phyloP scores from a whole-genome alignment of 2,797 vertebrate genomes.

The Echeneis naucrates region DNA sequence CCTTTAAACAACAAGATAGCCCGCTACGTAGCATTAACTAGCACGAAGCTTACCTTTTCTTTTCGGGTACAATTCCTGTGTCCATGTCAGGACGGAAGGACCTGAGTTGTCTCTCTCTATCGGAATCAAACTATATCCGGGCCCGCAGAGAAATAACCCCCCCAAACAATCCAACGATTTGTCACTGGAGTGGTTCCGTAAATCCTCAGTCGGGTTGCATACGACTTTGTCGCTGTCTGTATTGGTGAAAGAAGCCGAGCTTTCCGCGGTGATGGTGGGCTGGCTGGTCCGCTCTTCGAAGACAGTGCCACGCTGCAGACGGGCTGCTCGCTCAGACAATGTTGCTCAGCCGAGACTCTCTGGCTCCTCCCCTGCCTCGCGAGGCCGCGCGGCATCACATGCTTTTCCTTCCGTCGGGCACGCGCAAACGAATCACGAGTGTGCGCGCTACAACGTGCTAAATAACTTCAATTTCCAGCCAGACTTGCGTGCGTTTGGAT shows the following conservation, averaged over 20 bases:
- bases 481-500: not conserved
- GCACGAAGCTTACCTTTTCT: conserved; percentile 88
- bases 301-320: conserved; percentile 76
- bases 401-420: conserved; percentile 31
- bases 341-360: conserved; percentile 34
- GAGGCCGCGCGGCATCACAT: conserved; percentile 79
- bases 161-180: conserved; percentile 45
- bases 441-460: not conserved
- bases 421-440: conserved; percentile 46
- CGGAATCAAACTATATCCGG: conserved; percentile 57
- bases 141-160: conserved; percentile 65
- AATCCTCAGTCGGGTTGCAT: conserved; percentile 50
- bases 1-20: not conserved
- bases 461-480: not conserved
- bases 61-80: conserved; percentile 89
- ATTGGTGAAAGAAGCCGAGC: conserved; percentile 34
- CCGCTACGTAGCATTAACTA: not conserved
- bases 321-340: conserved; percentile 47
- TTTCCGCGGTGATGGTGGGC: conserved; percentile 26
- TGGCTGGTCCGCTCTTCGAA: conserved; percentile 11
- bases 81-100: conserved; percentile 87
- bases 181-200: conserved; percentile 5
- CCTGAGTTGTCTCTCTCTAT: conserved; percentile 72
- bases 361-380: conserved; percentile 44
- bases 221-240: conserved; percentile 10